Conservation (phyloP, 2,888 invertebrate species). For the Axea sp. region DNA sequence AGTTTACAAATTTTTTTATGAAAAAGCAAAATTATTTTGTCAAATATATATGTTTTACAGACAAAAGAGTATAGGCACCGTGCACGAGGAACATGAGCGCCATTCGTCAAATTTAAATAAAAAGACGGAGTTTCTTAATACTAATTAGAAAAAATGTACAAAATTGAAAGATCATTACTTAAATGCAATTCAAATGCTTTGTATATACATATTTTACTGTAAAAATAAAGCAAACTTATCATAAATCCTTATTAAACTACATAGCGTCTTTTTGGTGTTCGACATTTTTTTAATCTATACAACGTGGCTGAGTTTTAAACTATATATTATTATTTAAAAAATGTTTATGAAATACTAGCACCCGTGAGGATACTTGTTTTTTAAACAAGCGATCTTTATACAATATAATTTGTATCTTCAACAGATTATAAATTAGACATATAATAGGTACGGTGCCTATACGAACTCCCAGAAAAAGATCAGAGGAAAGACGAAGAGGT, state of each 20-base stretch:
- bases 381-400: conserved; percentile 14
- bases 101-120: conserved; percentile 17
- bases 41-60: too few relatives aligned
- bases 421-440: conserved; percentile 36
- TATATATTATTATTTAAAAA: too few relatives aligned
- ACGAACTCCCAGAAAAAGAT: conserved; percentile 17
- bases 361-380: conserved; percentile 16
- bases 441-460: conserved; percentile 43
- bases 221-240: conserved; percentile 3
- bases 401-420: conserved; percentile 31
- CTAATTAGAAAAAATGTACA: conserved; percentile 45
- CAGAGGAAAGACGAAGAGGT: conserved; percentile 22
- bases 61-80: conserved; percentile 55
- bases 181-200: conserved; percentile 39
- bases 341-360: conserved; percentile 17
- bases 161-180: conserved; percentile 40
- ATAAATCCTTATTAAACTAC: conserved; percentile 16
- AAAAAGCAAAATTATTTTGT: too few relatives aligned
- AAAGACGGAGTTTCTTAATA: conserved; percentile 21
- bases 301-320: conserved; percentile 16
- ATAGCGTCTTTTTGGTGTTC: conserved; percentile 20
- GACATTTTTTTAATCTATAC: conserved; percentile 4
- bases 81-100: conserved; percentile 53
- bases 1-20: too few relatives aligned
- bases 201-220: conserved; percentile 3